Conservation (phyloP, 2,113 vertebrate species). For the sheep (Ovis aries) region DNA sequence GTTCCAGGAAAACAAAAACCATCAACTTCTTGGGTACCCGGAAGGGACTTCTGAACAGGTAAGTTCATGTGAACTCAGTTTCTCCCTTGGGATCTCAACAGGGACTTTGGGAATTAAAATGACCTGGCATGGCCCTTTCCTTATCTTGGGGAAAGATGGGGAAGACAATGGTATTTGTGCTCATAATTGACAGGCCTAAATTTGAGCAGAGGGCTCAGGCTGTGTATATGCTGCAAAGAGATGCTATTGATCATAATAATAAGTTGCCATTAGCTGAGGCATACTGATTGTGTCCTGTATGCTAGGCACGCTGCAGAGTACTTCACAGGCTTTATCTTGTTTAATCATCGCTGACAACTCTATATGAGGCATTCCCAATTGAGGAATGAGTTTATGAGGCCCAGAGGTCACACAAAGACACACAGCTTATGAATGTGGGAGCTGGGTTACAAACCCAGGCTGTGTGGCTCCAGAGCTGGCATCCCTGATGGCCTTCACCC, state of each 20-base stretch:
- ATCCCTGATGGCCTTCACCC: not conserved
- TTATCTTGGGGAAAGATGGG: not conserved
- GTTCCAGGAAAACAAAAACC: not conserved
- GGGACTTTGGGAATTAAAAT: not conserved
- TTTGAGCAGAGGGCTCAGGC: not conserved
- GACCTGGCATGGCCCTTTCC: not conserved
- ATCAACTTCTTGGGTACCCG: not conserved
- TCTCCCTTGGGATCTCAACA: not conserved
- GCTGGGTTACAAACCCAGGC: not conserved
- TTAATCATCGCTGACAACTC: not conserved
- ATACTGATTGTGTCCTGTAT: not conserved
- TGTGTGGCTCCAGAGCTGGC: not conserved
- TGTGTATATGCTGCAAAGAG: not conserved
- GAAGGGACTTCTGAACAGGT: not conserved
- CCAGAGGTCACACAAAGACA: not conserved
- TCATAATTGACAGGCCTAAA: not conserved
- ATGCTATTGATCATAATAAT: not conserved
- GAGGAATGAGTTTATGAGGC: not conserved
- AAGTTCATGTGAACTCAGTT: not conserved
- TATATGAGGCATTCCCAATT: not conserved
- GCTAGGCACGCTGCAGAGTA: too few species aligned
- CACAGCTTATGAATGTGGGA: not conserved
- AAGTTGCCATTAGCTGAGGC: not conserved
- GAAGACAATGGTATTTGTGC: not conserved
- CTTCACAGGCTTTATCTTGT: not conserved